Evolutionary conservation across 1,140 invertebrate genomes (phyloP).

Genomic region (Sinella curviseta): DNA sequence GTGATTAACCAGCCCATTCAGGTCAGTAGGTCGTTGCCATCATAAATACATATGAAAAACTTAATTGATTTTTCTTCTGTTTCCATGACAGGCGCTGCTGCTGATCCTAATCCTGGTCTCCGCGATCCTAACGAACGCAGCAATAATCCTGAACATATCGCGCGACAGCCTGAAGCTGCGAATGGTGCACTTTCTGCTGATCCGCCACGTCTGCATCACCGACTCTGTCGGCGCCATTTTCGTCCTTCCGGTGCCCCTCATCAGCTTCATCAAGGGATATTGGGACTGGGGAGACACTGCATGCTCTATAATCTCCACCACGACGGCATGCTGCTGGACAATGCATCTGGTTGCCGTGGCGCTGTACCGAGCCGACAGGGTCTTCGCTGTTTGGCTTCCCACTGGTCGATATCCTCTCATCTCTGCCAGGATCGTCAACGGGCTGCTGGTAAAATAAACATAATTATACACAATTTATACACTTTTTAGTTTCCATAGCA

Average conservation of each 20-base stretch:
- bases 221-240: slow-evolving; percentile 51
- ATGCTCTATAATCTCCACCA: slow-evolving; percentile 50
- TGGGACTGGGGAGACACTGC: slow-evolving; percentile 49
- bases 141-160: slow-evolving; percentile 51
- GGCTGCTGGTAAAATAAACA: neutral
- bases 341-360: slow-evolving; percentile 52
- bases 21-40: slow-evolving; percentile 10
- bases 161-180: slow-evolving; percentile 51
- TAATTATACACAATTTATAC: neutral
- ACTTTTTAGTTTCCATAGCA: neutral
- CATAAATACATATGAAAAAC: neutral
- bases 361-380: slow-evolving; percentile 50
- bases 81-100: slow-evolving; percentile 41
- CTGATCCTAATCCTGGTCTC: slow-evolving; percentile 48
- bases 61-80: neutral
- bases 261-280: slow-evolving; percentile 34
- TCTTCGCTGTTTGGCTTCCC: slow-evolving; percentile 52
- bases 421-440: slow-evolving; percentile 13
- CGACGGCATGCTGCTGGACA: slow-evolving; percentile 52
- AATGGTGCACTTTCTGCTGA: slow-evolving; percentile 53
- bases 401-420: slow-evolving; percentile 49
- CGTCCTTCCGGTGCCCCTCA: slow-evolving; percentile 51
- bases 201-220: slow-evolving; percentile 53
- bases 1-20: neutral
- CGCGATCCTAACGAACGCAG: slow-evolving; percentile 49